phyloP scores from a whole-genome alignment of 2,888 invertebrate species.

The Lacanobia oleracea region DNA sequence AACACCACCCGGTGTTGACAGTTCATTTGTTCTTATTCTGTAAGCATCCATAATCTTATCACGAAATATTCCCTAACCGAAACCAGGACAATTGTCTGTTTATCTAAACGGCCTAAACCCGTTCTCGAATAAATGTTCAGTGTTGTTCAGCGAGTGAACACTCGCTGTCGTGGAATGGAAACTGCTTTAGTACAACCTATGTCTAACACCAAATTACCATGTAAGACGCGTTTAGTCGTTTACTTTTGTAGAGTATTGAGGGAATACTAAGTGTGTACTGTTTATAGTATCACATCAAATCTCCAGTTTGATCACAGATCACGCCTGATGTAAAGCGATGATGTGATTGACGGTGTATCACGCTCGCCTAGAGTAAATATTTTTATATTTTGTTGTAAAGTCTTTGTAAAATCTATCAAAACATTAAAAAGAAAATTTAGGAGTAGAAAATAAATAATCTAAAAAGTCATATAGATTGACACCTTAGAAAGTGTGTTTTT shows the following conservation, averaged over 20 bases:
- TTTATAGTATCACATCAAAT: background rate
- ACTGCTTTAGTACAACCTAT: conserved; percentile 33
- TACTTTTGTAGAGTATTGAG: conserved; percentile 16
- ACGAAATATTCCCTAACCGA: conserved; percentile 13
- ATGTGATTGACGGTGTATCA: background rate
- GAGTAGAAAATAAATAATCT: background rate
- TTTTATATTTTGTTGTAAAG: no score
- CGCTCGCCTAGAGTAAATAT: no score
- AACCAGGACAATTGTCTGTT: conserved; percentile 29
- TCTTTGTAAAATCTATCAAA: no score
- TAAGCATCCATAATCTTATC: conserved; percentile 26
- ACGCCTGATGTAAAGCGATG: background rate
- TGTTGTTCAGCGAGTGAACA: conserved; percentile 22
- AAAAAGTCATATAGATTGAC: background rate
- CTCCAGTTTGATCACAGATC: background rate
- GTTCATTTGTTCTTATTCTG: conserved; percentile 33
- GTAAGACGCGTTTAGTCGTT: conserved; percentile 40
- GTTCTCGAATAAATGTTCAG: conserved; percentile 35
- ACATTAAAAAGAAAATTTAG: background rate
- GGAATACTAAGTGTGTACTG: background rate
- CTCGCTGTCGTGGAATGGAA: conserved; percentile 24
- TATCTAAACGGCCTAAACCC: conserved; percentile 40
- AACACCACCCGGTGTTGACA: conserved; percentile 29
- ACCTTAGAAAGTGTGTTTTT: background rate
- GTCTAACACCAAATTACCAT: conserved; percentile 7